Percentiles rank a stretch among this genome's conserved stretches.
phyloP scores from a whole-genome alignment of 2,888 invertebrate genomes.

The Mythimna vitellina region DNA sequence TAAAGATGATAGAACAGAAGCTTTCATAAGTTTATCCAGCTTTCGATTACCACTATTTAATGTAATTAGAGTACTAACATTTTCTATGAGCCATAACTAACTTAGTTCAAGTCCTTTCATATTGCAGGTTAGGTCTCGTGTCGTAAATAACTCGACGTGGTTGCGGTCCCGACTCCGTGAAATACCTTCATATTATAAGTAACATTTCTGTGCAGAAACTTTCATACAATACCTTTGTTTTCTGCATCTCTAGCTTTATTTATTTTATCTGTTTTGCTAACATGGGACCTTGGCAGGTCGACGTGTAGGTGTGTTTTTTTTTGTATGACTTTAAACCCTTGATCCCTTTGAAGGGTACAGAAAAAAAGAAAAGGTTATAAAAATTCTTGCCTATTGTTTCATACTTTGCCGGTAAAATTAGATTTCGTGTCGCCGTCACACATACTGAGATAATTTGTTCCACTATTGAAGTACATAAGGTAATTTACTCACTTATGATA shows the following conservation, averaged over 20 bases:
- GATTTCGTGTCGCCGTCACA: constrained; percentile 13
- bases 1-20: neutral
- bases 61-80: constrained; percentile 25
- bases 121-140: constrained; percentile 5
- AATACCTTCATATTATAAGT: constrained; percentile 13
- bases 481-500: neutral
- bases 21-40: constrained; percentile 7
- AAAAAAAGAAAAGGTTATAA: neutral
- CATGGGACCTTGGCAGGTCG: neutral
- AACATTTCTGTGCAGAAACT: constrained; percentile 9
- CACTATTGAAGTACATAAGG: neutral
- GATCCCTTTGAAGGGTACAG: neutral
- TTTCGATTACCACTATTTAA: constrained; percentile 8
- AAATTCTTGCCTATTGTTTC: neutral
- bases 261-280: neutral
- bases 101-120: constrained; percentile 22
- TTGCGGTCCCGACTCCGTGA: constrained; percentile 18
- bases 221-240: constrained; percentile 10
- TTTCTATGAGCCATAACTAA: constrained; percentile 17
- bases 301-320: neutral
- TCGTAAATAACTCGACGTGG: constrained; percentile 24
- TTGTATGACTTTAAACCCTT: neutral
- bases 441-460: constrained; percentile 24
- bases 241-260: neutral
- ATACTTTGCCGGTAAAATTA: neutral